Base-by-base conservation (phyloP, 2,113 vertebrate species). In the Oryzias javanicus region DNA sequence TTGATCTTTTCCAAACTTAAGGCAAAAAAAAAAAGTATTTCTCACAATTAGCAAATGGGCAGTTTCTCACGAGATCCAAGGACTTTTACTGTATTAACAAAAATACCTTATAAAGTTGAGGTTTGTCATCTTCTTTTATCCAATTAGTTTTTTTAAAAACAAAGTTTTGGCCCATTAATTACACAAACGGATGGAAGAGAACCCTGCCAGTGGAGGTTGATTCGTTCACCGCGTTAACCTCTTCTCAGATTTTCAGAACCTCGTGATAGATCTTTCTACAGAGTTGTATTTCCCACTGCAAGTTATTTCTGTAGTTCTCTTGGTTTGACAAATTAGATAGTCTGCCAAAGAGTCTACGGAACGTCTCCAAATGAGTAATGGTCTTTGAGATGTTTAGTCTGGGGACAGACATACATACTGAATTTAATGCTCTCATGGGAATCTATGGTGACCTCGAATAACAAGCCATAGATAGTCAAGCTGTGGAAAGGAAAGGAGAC, bases 11-110 rank as follows among this genome's bases (percentile, higher is more conserved):
- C n/a, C 16, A 46, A n/a, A 46, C 2, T 7, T n/a, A 48, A 65
- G 64, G 64, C 50, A 72, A 42, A 67, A 79, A 74, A 79, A 74
- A 57, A 18, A 19, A 56, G 68, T 35, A 12, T 35, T 35, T 35
- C 35, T 35, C 3, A 12, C 35, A 35, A 35, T 35, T 35, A 35
- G 10, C 2, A 35, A 12, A 35, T 12, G 10, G 35, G 35, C 35
- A 35, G 35, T 35, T 35, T 35, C 10, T 35, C 35, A 12, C 8
- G 1, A 35, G 35, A 35, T 35, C 35, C 35, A 35, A 35, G 35
- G 8, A 35, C 35, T 35, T n/a, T 35, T 35, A 12, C 35, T 2
- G 35, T 35, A 12, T 35, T 35, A 13, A 1, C 3, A 12, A 35
- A 35, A 12, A 35, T 35, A 10, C 1, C 25, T 27, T 5, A 27